Percentiles rank a stretch among this genome's conserved stretches.
Conservation (phyloP, 92 coral and sea anemone species). For the Porites lobata region DNA sequence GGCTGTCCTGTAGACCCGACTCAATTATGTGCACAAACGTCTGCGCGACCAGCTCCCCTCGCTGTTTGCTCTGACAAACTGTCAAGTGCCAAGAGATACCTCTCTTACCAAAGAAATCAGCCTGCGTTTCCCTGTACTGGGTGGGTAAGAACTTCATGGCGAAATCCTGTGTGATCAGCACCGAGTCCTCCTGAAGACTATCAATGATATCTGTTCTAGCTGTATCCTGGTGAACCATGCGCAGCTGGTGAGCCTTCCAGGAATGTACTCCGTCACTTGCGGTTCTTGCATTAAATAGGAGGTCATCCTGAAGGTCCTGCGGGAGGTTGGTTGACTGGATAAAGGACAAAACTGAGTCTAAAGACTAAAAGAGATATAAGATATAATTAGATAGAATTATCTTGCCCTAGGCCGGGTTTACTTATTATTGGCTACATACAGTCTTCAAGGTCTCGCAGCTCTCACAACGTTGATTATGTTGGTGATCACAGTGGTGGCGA, state of each 20-base stretch:
- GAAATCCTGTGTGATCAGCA: constrained; percentile 49
- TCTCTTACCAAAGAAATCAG: constrained; percentile 66
- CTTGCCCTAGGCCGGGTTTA: background rate
- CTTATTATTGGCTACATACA: constrained; percentile 4
- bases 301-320: constrained; percentile 44
- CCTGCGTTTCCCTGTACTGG: constrained; percentile 54
- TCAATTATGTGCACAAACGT: constrained; percentile 69
- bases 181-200: constrained; percentile 24
- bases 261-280: constrained; percentile 46
- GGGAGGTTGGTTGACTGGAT: constrained; percentile 41
- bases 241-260: constrained; percentile 48
- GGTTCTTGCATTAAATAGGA: constrained; percentile 37
- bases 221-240: constrained; percentile 52
- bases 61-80: constrained; percentile 36
- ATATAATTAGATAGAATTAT: constrained; percentile 1
- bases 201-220: constrained; percentile 54
- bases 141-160: constrained; percentile 69
- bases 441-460: constrained; percentile 46
- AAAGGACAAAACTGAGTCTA: constrained; percentile 35
- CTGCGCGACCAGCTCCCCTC: constrained; percentile 43
- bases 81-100: constrained; percentile 72
- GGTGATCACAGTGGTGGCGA: constrained; percentile 35
- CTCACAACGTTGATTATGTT: constrained; percentile 49
- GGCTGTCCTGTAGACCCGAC: constrained; percentile 63
- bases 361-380: constrained; percentile 5